phyloP scores from a whole-genome alignment of 2,888 invertebrate genomes.

The Trissonchulus latispiculum region DNA sequence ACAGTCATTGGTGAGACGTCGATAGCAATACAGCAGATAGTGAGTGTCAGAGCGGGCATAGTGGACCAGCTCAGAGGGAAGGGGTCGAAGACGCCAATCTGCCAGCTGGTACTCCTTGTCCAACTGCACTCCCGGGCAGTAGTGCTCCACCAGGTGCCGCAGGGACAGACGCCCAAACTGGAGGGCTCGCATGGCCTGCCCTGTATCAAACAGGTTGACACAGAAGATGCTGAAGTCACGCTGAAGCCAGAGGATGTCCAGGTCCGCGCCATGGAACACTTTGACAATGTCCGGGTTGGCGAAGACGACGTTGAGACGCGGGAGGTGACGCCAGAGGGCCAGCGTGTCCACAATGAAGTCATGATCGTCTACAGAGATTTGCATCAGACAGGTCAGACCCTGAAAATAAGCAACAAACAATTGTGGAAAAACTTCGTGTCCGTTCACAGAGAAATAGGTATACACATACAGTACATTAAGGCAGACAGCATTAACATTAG shows the following conservation, averaged over 20 bases:
- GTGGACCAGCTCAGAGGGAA: conserved; percentile 63
- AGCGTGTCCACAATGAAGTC: conserved; percentile 87
- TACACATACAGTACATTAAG: too few species aligned
- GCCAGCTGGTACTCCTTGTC: conserved; percentile 87
- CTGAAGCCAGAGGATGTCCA: conserved; percentile 84
- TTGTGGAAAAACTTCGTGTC: too few species aligned
- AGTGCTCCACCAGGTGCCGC: conserved; percentile 64
- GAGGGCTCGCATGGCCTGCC: conserved; percentile 69
- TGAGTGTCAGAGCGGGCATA: conserved; percentile 93
- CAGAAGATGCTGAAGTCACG: conserved; percentile 85
- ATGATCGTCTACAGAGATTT: conserved; percentile 65
- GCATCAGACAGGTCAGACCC: conserved; percentile 89
- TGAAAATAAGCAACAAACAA: too few species aligned
- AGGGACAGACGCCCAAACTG: conserved; percentile 59
- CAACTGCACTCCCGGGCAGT: conserved; percentile 64
- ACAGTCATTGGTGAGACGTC: conserved; percentile 63
- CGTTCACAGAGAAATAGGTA: too few species aligned
- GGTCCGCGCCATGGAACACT: conserved; percentile 81
- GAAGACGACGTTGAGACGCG: conserved; percentile 72
- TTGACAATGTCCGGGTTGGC: conserved; percentile 79
- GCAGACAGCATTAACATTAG: too few species aligned
- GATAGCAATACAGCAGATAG: conserved; percentile 78
- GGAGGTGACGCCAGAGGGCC: conserved; percentile 66
- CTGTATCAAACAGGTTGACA: conserved; percentile 91
- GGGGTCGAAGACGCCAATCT: conserved; percentile 83